phyloP scores from a whole-genome alignment of 1,140 invertebrate genomes.

The Babylonia areolata region DNA sequence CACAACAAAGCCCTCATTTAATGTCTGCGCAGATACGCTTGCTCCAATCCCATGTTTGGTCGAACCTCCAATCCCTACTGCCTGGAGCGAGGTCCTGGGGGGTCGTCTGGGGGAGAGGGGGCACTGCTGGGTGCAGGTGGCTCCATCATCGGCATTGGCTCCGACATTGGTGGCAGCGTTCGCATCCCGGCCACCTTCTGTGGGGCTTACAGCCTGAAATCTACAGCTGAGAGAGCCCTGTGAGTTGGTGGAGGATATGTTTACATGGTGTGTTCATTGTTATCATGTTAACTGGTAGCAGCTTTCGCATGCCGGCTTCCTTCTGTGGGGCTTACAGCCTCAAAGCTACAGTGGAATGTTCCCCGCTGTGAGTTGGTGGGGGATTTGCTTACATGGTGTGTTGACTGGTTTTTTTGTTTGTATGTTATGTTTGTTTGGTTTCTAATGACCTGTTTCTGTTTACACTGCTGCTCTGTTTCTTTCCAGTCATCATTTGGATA shows the following conservation, averaged over 20 bases:
- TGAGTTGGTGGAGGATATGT: slow-evolving; percentile 37
- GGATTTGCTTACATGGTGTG: too few relatives aligned
- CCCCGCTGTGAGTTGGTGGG: slow-evolving; percentile 47
- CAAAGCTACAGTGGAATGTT: slow-evolving; percentile 76
- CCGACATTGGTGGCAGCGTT: slow-evolving; percentile 76
- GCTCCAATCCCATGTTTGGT: slow-evolving; percentile 78
- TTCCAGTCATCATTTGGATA: too few relatives aligned
- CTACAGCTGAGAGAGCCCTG: slow-evolving; percentile 74
- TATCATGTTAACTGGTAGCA: too few relatives aligned
- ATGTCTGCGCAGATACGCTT: slow-evolving; percentile 69
- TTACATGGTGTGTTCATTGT: too few relatives aligned
- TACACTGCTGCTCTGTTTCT: too few relatives aligned
- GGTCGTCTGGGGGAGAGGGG: slow-evolving; percentile 75
- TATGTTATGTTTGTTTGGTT: too few relatives aligned
- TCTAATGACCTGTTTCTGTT: too few relatives aligned
- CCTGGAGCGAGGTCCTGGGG: slow-evolving; percentile 69
- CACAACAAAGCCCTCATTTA: too few relatives aligned
- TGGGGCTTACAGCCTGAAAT: slow-evolving; percentile 75
- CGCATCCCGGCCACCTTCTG: slow-evolving; percentile 75
- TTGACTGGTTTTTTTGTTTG: too few relatives aligned
- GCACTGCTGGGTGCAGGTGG: slow-evolving; percentile 71
- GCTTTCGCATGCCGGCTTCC: slow-evolving; percentile 74
- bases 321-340: slow-evolving; percentile 74
- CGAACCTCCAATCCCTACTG: slow-evolving; percentile 74
- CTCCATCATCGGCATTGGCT: slow-evolving; percentile 73